A percentile compares a stretch with the other conserved stretches of the same genome.
phyloP scores from a whole-genome alignment of 2,113 vertebrate genomes.

The Oryctolagus cuniculus region mOryCun1.1 NC_091442.1:27688501-27689000 shows the following conservation, averaged over 20 bases:
- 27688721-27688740: no score
- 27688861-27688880: neutral
- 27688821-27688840: neutral
- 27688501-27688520: neutral
- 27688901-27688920: neutral
- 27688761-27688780: fast-evolving
- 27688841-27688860: neutral
- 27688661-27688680: neutral
- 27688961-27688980: neutral
- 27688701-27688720: neutral
- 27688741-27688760: neutral
- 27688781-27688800: neutral
- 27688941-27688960: neutral
- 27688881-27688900: neutral
- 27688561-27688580: neutral
- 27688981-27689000: neutral
- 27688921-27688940: neutral
- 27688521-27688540: neutral
- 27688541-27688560: neutral
- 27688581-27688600: neutral
- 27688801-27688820: neutral
- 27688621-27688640: neutral
- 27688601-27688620: neutral
- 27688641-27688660: neutral
- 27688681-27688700: neutral